Evolutionary conservation across 1,140 invertebrate genomes (phyloP), one percentile per base, ranked within the genome.

Genomic region (Bombus sylvicola): DNA sequence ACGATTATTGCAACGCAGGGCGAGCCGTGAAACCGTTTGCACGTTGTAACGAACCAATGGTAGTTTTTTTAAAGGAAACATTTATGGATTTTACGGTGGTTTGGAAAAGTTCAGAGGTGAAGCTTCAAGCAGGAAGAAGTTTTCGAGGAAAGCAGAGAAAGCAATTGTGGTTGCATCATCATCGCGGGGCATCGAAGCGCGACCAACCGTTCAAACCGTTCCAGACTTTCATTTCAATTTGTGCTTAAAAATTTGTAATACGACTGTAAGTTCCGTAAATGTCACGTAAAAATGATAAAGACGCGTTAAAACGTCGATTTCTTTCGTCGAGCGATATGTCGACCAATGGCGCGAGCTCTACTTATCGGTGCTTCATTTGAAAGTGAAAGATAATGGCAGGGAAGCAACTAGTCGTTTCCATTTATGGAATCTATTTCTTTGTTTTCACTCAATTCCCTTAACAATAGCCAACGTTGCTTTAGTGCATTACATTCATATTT

Each of bases 381-480:
- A 88, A 77, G 71, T 66, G 66, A 81, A 85, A 64, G 77, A 89
- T 81, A 85, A 18, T 4, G 31, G n/a, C n/a, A 22, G 1, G 71
- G 77, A 89, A 85, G 88, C 87, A 89, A 88, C 87, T 89, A 88
- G 88, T 78, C 78, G 88, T 75, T 66, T 8, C 59, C 22, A 22
- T 68, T 37, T 71, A 39, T 31, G 12, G 22, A 75, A 41, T 73
- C 41, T 77, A 81, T 37, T 78, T 43, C 22, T 22, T 66, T 59
- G 22, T 22, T 18, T 81, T 31, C 59, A 66, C 57, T 89, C 81
- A 83, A 87, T 72, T 69, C 57, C 41, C 25, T n/a, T 28, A 22
- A 25, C 31, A 10, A 62, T 41, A 22, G 47, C 5, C 18, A 53
- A 62, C 28, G 28, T n/a, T 62, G 3, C 59, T 12, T 13, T 13